Percentiles rank a stretch among this genome's conserved stretches.
Conservation (phyloP, 1,140 invertebrate genomes). For the Brachionus koreanus region DNA sequence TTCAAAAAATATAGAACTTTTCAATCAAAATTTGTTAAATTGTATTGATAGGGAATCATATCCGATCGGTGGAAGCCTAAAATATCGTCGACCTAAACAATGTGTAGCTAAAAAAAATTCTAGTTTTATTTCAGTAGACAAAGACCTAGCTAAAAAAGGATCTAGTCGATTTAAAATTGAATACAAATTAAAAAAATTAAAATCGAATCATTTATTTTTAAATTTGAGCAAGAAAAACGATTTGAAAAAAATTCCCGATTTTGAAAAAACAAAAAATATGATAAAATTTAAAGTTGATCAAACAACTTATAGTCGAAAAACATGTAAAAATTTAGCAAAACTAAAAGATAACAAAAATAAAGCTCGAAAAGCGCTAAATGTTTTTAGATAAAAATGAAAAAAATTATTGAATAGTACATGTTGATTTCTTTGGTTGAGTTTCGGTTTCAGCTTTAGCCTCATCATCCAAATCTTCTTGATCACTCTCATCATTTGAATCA, state of each 20-base stretch:
- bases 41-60: background rate
- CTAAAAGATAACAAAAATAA: background rate
- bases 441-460: background rate
- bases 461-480: background rate
- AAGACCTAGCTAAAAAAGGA: background rate
- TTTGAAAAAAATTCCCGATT: background rate
- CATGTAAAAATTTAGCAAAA: background rate
- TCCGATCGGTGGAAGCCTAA: background rate
- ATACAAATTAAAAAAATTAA: conserved; percentile 22
- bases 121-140: background rate
- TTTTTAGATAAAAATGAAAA: background rate
- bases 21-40: background rate
- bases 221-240: background rate
- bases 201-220: conserved; percentile 28
- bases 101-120: background rate
- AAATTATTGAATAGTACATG: background rate
- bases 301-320: background rate
- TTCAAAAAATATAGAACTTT: background rate
- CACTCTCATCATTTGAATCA: background rate
- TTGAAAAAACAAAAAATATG: background rate
- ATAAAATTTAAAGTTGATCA: background rate
- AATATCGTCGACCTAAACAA: background rate
- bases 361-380: background rate
- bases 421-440: background rate
- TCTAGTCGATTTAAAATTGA: conserved; percentile 14